Evolutionary conservation across 2,113 vertebrate species (phyloP), one percentile per base, ranked within the genome.

Genomic region (Chascanopsetta lugubris): DNA sequence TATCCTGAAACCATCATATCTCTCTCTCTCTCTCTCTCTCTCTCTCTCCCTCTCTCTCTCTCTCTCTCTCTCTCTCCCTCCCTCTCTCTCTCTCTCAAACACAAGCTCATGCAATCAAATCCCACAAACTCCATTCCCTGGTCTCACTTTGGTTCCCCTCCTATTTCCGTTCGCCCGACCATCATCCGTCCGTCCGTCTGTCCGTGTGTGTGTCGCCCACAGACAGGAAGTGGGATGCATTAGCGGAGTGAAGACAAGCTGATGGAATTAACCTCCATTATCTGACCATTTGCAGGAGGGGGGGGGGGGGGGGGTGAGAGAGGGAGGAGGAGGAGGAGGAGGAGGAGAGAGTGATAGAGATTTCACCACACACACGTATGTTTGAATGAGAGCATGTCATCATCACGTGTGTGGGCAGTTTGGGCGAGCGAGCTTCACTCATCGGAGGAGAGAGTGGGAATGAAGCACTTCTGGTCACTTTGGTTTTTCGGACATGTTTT

Each of bases 171-270:
- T 8, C 8, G n/a, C 18, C 40, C 6, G 40, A n/a, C 34, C 34
- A 6, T 77, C 38, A 13, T 42, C 40, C 6, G 40, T 42, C 34
- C 34, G 2, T 77, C 38, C 38, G 38, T 49, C 43, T 2, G 43
- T 46, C 60, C 48, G 49, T 83, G 59, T 2, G 49, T 82, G 75
- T n/a, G n/a, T n/a, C n/a, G n/a, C n/a, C n/a, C 74, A 61, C 71
- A 70, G 43, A 74, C 82, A 87, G 85, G 85, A 87, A 83, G 82
- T 80, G 82, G 79, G 69, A 38, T 80, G 61, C 85, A 84, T 87
- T 85, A 87, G 79, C 65, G 18, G 57, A 64, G 76, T 17, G 65
- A 85, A 30, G 61, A 78, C 3, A 18, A 40, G 25, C 61, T 79
- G 77, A 83, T 87, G 68, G 75, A 53, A 76, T 83, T 87, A 84